Base-by-base conservation (phyloP, 2,113 vertebrate species). In the Anser cygnoides region DNA sequence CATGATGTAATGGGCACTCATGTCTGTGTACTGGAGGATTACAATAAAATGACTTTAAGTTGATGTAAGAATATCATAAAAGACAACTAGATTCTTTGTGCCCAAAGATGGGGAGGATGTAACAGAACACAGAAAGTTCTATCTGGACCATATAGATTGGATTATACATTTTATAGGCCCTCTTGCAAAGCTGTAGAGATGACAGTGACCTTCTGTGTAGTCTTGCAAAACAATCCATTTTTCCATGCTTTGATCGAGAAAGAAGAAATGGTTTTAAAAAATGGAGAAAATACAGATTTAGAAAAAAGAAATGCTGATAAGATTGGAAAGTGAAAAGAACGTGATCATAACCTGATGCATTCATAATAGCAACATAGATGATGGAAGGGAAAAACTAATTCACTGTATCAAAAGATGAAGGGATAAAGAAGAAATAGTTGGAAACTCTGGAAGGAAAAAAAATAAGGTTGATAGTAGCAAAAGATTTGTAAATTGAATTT, bases 351-450 rank as follows among this genome's bases (percentile, higher is more conserved):
- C 2, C 16, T 59, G 46, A 84, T 81, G 18, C 37, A 74, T 46
- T 86, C 41, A 35, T 37, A 93, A 52, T 4, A 80, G 8, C 19
- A 77, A 65, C 77, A 90, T 77, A 61, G 91, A 92, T 75, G 55
- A 88, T 39, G 8, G 72, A 92, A 93, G 76, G 31, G 22, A 88
- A 79, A 84, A 93, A 50, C 8, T 87, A 90, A 90, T 81, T 91
- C 72, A 35, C n/a, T 80, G 13, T 67, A 55, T 74, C 68, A 59
- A 41, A 89, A 94, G 78, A 80, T 83, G 67, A 93, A 90, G 16
- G 82, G 72, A 92, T 93, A 91, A 93, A 91, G 52, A 93, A 81
- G 25, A 89, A 92, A 63, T 49, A 75, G 77, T 57, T 89, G 29
- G 84, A 95, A 91, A 77, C 13, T 72, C 22, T 67, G 43, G 39